phyloP scores from a whole-genome alignment of 2,888 invertebrate genomes.

The Pollenia amentaria region DNA sequence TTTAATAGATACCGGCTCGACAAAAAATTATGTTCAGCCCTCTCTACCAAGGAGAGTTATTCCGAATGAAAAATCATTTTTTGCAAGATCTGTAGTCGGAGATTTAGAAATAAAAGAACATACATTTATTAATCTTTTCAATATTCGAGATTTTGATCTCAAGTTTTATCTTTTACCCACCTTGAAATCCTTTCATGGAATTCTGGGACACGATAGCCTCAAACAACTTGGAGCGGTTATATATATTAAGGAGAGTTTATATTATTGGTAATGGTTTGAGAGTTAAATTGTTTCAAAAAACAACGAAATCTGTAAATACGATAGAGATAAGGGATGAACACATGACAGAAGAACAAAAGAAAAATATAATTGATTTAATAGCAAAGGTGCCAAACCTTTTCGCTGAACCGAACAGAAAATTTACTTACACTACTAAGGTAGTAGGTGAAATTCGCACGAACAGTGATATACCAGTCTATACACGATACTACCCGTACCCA shows the following conservation, averaged over 20 bases:
- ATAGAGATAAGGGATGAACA: slow-evolving; percentile 21
- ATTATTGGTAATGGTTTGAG: background rate
- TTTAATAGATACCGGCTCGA: slow-evolving; percentile 38
- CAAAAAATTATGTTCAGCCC: slow-evolving; percentile 48
- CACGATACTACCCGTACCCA: background rate
- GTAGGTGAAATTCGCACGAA: slow-evolving; percentile 46
- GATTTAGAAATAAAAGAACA: no score
- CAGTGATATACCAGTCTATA: slow-evolving; percentile 43
- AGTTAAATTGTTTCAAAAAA: slow-evolving; percentile 27
- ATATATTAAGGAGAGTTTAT: slow-evolving; percentile 18
- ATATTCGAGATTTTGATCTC: background rate
- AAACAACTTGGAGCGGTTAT: slow-evolving; percentile 26
- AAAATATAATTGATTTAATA: background rate
- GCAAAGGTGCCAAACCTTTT: slow-evolving; percentile 19
- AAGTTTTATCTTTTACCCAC: slow-evolving; percentile 47
- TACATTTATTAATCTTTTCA: slow-evolving; percentile 31
- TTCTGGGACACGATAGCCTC: slow-evolving; percentile 50
- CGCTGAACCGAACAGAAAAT: slow-evolving; percentile 43
- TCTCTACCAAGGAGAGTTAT: background rate
- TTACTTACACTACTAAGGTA: slow-evolving; percentile 53
- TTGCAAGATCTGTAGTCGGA: no score
- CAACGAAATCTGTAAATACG: slow-evolving; percentile 32
- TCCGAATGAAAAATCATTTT: slow-evolving; percentile 3
- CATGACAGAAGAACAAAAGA: slow-evolving; percentile 20
- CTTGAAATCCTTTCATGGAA: slow-evolving; percentile 46